Evolutionary conservation across 2,888 invertebrate species (phyloP), one percentile per base, ranked within the genome.

Genomic region (Hirtodrosophila trivittata): DNA sequence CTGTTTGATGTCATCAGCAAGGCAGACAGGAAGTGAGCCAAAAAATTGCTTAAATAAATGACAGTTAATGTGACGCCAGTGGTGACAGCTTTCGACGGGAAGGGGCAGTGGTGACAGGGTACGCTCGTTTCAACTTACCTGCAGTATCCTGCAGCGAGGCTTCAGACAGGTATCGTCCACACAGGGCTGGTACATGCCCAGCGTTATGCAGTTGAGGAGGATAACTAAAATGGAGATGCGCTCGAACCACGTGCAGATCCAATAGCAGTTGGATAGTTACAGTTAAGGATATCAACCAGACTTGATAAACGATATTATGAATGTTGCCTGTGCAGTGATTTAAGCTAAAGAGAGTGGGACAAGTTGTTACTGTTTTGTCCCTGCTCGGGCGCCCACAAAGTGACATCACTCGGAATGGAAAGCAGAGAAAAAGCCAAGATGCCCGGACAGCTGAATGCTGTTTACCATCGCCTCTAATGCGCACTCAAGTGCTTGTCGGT

Each of bases 151-250:
- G 92, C 97, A 97, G 89, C 97, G 93, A 91, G 95, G 96, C 81
- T 95, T 95, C 68, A 94, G 92, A 91, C 99, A 99, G 84, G 94
- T 93, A 88, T 97, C 97, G 91, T 98, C 98, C 87, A 97, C 96
- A 91, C 99, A 99, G 16, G 99, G 99, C 92, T 98, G 97, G 92
- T 99, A 99, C 99, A 99, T 99, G 66, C 99, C 99, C 88, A 99
- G 93, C 9, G 99, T 99, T 78, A 99, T 93, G 92, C 99, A 99
- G 93, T 99, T 99, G 89, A 99, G 93, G 83, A 99, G 92, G 89
- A 99, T 99, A 72, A 99, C 98, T 92, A 97, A 93, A 97, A 99
- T 99, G 88, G 98, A 98, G 88, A 99, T 93, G 80, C 99, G 94
- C 92, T 99, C 99, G 93, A 99, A 99, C 99, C 99, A 99, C 92